Base-by-base conservation (phyloP, 2,113 vertebrate genomes). In the Paraplagusia blochii region DNA sequence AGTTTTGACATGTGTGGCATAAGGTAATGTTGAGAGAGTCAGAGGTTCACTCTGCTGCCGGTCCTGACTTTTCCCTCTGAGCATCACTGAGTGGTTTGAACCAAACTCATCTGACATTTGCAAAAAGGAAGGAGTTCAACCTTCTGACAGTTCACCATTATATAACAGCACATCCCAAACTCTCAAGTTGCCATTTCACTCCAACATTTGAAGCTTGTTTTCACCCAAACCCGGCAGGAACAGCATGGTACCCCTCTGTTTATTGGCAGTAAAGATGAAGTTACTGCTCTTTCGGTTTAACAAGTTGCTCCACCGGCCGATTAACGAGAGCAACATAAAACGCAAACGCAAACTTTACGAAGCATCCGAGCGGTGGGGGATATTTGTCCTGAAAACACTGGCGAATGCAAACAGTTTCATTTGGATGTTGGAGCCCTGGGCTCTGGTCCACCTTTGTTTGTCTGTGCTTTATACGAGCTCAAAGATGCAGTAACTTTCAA, bases 391-490 rank as follows among this genome's bases (percentile, higher is more conserved):
- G n/a, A 75, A n/a, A n/a, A 64, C 65, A 54, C 70, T 66, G 58
- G 35, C 58, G 19, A 64, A 82, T 58, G 72, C 53, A 29, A 80
- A 77, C 66, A 73, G 76, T 76, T 74, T 86, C 51, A 68, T 83
- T 79, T 75, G 66, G 56, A 73, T 61, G 62, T 63, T 47, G 65
- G 53, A 54, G 72, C 69, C 58, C 29, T 33, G 45, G 85, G 83
- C 76, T 43, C 54, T n/a, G 55, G 44, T 82, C 81, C 80, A 83
- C 67, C 69, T 81, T 84, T 84, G 83, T 89, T 89, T 89, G 79
- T 84, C 64, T 86, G 75, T 81, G 85, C 79, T 88, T 82, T 90
- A 82, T 83, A 71, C 52, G 60, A 82, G 66, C 78, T 63, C 13
- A 39, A 85, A 77, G 73, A 74, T 53, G 75, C 84, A 77, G 83